These are phyloP conservation scores for Enhydra lutris DNA, from an alignment of 2,113 vertebrate species.

Conservation along the genomic window DNA sequence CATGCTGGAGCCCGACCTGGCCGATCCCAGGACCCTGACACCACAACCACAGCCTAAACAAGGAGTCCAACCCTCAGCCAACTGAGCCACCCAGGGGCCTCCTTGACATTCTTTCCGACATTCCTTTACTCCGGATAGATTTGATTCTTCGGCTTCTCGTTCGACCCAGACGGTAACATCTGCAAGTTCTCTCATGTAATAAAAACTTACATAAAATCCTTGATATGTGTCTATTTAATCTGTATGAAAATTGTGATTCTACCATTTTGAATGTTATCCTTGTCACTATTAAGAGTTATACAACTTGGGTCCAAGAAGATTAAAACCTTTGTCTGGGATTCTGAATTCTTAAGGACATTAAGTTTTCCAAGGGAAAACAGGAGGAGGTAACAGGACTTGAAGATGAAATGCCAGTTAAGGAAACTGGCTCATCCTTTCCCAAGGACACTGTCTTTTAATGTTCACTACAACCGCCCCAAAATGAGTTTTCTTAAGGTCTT, in stretches of 20 bases:
- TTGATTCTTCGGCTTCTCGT: neutral
- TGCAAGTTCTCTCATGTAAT: neutral
- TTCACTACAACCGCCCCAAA: neutral
- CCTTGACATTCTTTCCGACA: neutral
- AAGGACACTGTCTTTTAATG: neutral
- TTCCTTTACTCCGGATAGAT: neutral
- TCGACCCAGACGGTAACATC: neutral
- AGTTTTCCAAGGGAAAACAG: neutral
- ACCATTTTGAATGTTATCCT: neutral
- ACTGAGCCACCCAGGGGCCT: neutral
- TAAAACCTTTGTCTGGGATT: neutral
- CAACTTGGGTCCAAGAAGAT: neutral
- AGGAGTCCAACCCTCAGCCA: neutral
- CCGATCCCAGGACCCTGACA: neutral
- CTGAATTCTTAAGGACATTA: neutral
- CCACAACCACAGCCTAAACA: neutral
- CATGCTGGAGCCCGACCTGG: neutral
- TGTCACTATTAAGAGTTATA: neutral
- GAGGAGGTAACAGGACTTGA: neutral
- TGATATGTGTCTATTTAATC: neutral
- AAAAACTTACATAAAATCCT: neutral
- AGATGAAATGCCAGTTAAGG: neutral
- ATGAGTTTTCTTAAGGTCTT: neutral
- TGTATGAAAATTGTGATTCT: neutral
- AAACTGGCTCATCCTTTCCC: neutral